These are phyloP conservation scores for Drosophila algonquin DNA, from an alignment of 2,888 invertebrate genomes.

Conservation along the genomic window DNA sequence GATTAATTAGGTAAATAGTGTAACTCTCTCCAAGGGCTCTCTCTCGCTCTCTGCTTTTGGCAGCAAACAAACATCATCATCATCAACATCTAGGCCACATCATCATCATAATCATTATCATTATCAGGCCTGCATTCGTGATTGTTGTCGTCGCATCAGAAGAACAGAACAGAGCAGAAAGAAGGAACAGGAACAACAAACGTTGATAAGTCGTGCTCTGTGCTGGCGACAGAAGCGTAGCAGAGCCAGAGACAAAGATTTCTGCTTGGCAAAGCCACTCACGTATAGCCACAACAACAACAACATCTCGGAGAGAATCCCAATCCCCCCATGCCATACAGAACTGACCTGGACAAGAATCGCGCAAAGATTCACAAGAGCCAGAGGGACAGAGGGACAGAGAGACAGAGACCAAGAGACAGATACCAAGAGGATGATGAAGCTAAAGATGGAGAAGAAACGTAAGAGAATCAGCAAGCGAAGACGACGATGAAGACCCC, in stretches of 20 bases:
- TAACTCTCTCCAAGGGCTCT: too few species aligned
- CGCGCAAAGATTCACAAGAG: conserved; percentile 9
- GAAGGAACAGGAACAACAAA: conserved; percentile 24
- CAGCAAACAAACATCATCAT: conserved; percentile 58
- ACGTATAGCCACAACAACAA: conserved; percentile 48
- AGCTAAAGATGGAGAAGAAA: not conserved
- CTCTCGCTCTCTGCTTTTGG: conserved; percentile 16
- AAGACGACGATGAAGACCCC: conserved; percentile 3
- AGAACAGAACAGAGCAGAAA: not conserved
- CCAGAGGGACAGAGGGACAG: conserved; percentile 1
- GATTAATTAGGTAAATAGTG: too few species aligned
- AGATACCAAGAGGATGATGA: not conserved
- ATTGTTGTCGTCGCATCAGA: conserved; percentile 69
- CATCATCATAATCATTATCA: conserved; percentile 63
- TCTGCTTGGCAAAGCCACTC: conserved; percentile 55
- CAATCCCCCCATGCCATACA: conserved; percentile 4
- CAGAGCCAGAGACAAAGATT: conserved; percentile 51
- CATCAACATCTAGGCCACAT: conserved; percentile 61
- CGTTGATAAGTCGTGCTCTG: conserved; percentile 66
- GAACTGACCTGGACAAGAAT: conserved; percentile 74
- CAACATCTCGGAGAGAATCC: conserved; percentile 13
- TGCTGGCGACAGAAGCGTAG: conserved; percentile 50
- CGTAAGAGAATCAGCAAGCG: not conserved
- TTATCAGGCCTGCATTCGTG: conserved; percentile 65
- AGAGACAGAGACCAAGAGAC: conserved; percentile 2